These are phyloP conservation scores for Amphiura filiformis DNA, from an alignment of 35 echinoderm and acorn worm genomes.

Conservation along the genomic window DNA sequence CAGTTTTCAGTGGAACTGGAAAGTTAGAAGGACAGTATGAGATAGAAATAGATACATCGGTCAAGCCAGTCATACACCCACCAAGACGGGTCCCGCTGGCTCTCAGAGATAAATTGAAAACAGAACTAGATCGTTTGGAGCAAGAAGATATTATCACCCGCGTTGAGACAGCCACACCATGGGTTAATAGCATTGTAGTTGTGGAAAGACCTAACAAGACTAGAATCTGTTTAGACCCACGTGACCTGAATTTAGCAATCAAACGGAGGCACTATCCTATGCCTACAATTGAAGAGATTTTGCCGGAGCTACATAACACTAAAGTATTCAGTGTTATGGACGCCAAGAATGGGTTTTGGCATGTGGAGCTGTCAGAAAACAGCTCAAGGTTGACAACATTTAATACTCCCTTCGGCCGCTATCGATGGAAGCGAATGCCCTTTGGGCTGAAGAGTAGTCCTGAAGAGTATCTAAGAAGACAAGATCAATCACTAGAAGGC, in stretches of 20 bases:
- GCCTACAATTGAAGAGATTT: slow-evolving; percentile 8
- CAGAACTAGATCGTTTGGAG: slow-evolving; percentile 11
- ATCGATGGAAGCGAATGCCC: slow-evolving; percentile 60
- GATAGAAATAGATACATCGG: slow-evolving; percentile 17
- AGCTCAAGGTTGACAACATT: slow-evolving; percentile 63
- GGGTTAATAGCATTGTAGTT: slow-evolving; percentile 16
- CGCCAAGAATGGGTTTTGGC: slow-evolving; percentile 12
- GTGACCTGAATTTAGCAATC: slow-evolving; percentile 30
- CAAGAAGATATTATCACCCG: background rate
- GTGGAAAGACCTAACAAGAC: slow-evolving; percentile 10
- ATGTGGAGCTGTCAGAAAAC: slow-evolving; percentile 25
- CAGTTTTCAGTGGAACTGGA: slow-evolving; percentile 6
- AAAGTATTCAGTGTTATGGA: slow-evolving; percentile 32
- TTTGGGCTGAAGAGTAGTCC: slow-evolving; percentile 45
- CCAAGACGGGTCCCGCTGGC: background rate
- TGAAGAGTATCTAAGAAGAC: slow-evolving; percentile 59
- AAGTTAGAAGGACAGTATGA: slow-evolving; percentile 11
- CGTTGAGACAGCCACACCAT: slow-evolving; percentile 4
- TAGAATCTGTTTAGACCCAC: slow-evolving; percentile 21
- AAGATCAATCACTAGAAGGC: slow-evolving; percentile 22
- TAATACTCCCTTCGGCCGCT: slow-evolving; percentile 55
- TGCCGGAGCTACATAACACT: slow-evolving; percentile 4
- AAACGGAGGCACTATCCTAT: slow-evolving; percentile 19
- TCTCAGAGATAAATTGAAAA: slow-evolving; percentile 2
- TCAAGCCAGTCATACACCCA: background rate